Conservation (phyloP, 1,140 invertebrate genomes). For the Globodera rostochiensis region DNA sequence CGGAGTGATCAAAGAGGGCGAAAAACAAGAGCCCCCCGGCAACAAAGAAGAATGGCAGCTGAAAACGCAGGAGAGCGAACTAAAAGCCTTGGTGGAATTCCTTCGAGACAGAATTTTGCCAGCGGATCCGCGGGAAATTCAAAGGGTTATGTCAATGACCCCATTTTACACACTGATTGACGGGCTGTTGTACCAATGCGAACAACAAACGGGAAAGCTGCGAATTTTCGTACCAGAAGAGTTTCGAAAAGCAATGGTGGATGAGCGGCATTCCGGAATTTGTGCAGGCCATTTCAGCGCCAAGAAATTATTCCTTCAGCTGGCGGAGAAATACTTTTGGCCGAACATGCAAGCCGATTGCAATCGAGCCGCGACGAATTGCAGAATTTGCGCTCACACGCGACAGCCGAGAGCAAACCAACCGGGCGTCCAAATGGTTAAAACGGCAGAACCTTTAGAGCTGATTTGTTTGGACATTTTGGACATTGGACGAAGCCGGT, state of each 20-base stretch:
- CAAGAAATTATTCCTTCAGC: conserved; percentile 6
- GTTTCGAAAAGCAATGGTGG: conserved; percentile 9
- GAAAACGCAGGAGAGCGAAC: background rate
- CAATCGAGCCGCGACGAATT: background rate
- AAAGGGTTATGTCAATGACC: background rate
- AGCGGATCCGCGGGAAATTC: background rate
- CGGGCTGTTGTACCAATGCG: background rate
- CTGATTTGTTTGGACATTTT: conserved; percentile 11
- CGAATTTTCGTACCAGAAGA: conserved; percentile 16
- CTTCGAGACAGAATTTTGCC: background rate
- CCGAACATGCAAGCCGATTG: conserved; percentile 16
- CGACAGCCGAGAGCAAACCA: conserved; percentile 16
- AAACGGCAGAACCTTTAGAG: conserved; percentile 1
- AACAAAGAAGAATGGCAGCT: background rate
- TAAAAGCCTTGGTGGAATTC: background rate
- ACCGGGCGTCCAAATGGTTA: background rate
- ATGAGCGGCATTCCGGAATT: conserved; percentile 4
- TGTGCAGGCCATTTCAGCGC: conserved; percentile 14
- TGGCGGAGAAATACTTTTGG: conserved; percentile 16
- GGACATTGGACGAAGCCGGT: background rate
- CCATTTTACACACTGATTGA: background rate
- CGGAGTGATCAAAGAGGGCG: background rate
- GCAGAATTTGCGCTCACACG: conserved; percentile 23
- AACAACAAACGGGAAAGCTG: background rate
- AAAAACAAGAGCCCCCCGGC: background rate